A percentile compares a stretch with the other conserved stretches of the same genome.
Evolutionary conservation across 1,140 invertebrate genomes (phyloP).

Genomic region (Drosophila busckii): DNA sequence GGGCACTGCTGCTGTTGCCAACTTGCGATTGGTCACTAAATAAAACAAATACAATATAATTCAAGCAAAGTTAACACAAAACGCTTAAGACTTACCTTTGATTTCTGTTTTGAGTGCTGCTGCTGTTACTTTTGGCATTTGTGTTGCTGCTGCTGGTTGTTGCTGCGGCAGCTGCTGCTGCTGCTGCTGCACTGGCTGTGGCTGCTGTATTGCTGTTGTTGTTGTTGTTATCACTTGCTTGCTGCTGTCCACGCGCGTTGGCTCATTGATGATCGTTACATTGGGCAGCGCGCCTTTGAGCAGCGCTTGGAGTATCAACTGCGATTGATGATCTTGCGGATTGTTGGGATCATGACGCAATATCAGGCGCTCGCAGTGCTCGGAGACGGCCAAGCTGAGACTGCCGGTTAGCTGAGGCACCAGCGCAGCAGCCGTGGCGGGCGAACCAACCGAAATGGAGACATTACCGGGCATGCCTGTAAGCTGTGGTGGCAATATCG

Average conservation of each 20-base stretch:
- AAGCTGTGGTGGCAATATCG: constrained; percentile 61
- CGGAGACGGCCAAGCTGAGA: constrained; percentile 69
- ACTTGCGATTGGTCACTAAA: no score
- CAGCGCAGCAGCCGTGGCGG: constrained; percentile 60
- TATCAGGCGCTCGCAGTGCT: constrained; percentile 73
- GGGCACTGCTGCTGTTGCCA: constrained; percentile 10
- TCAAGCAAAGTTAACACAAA: no score
- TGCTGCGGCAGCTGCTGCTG: constrained; percentile 20
- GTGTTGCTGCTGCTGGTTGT: constrained; percentile 19
- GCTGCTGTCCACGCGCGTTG: constrained; percentile 51
- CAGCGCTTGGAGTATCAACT: constrained; percentile 72
- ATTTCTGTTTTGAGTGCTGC: no score
- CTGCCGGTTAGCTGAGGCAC: constrained; percentile 75
- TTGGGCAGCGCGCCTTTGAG: constrained; percentile 75
- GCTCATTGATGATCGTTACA: constrained; percentile 78
- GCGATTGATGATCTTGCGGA: constrained; percentile 76
- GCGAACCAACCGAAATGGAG: constrained; percentile 68
- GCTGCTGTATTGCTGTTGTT: constrained; percentile 15
- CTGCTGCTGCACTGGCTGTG: neutral
- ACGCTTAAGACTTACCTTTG: no score
- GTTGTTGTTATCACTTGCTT: constrained; percentile 30
- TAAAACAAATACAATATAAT: no score
- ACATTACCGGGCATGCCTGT: constrained; percentile 67
- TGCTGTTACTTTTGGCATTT: constrained; percentile 7
- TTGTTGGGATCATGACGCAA: constrained; percentile 74